Base-by-base conservation (phyloP, 2,797 vertebrate genomes). In the Sebastes matsubarae region DNA sequence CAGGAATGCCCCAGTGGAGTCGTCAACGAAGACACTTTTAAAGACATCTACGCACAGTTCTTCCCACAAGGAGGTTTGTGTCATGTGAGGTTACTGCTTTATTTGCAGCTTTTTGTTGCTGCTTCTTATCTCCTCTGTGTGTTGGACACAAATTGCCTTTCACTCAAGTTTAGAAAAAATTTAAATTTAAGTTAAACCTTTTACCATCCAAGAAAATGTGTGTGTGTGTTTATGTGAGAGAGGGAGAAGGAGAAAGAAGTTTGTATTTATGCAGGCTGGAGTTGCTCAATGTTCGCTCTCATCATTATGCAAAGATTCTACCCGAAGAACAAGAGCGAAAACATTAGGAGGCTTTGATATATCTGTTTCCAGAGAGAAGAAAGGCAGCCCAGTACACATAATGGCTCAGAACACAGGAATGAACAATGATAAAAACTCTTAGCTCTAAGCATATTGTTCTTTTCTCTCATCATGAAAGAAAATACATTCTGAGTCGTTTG, bases 21-120 rank as follows among this genome's bases (percentile, higher is more conserved):
- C 87, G 98, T 99, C 94, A 99, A 99, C 77, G 98, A 99, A 94
- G 98, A 99, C 34, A 99, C 97, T 38, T 99, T 99, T 94, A 99
- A 99, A 95, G 98, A 97, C 85, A 99, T 99, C 95, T 99, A 99
- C 90, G 93, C 98, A 8, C 98, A 99, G 94, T 99, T 99, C 94
- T 99, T 99, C 93, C 98, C 98, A 59, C 98, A 99, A 94, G 98
- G 98, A 97, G 98, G 98, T 99, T 88, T 93, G 97, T 96, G 24
- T 77, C 79, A 64, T 66, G 64, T 66, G 77, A 72, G 36, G 34
- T 66, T 25, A 2, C 25, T 38, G n/a, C 25, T 76, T 63, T 72
- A 50, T 64, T 38, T 54, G 30, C 34, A 24, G 64, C 72, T 32
- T 50, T 34, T 24, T 14, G 18, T 79, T 8, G 27, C 72, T n/a